Base-by-base conservation (phyloP, 2,113 vertebrate genomes). In the Tragelaphus imberbis region DNA sequence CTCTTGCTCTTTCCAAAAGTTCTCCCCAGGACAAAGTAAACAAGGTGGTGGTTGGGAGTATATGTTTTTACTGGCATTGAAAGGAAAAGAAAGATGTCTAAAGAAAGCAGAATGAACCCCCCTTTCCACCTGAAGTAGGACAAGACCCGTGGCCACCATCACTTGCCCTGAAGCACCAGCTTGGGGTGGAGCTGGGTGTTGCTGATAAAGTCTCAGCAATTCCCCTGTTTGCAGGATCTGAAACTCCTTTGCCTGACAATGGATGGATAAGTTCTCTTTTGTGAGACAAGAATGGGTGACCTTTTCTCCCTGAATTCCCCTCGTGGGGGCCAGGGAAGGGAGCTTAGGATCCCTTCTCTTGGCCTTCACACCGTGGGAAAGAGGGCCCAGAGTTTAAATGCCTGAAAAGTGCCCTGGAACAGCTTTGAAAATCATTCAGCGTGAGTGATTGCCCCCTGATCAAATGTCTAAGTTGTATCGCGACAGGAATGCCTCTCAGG, bases 361-460 rank as follows among this genome's bases (percentile, higher is more conserved):
- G 93, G 98, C 44, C 88, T 93, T 97, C 15, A 11, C 84, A 94
- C 97, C 97, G 97, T 98, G 98, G 98, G 98, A 99, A 99, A 98
- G 71, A 93, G 51, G n/a, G 96, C 93, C 96, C 94, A 75, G 87
- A 96, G 58, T 68, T 94, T 88, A 95, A 95, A 97, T 97, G 94
- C 94, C 92, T 92, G 91, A 97, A 88, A 90, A 90, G 97, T 93
- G 49, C 95, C 98, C 97, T 89, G 0, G 0, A n/a, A 75, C 0
- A 68, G 95, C 96, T 98, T 97, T 98, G 98, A 97, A 98, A 98
- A 93, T 91, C 98, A 97, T 95, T 97, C 97, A 88, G 95, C 36
- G 6, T 97, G 91, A 98, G 96, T 94, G 6, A 89, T 79, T 33
- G 75, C 21, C 77, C 27, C 91, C 95, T 81, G 80, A 92, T 97